phyloP scores from a whole-genome alignment of 2,113 vertebrate genomes.

The Hyaena hyaena region DNA sequence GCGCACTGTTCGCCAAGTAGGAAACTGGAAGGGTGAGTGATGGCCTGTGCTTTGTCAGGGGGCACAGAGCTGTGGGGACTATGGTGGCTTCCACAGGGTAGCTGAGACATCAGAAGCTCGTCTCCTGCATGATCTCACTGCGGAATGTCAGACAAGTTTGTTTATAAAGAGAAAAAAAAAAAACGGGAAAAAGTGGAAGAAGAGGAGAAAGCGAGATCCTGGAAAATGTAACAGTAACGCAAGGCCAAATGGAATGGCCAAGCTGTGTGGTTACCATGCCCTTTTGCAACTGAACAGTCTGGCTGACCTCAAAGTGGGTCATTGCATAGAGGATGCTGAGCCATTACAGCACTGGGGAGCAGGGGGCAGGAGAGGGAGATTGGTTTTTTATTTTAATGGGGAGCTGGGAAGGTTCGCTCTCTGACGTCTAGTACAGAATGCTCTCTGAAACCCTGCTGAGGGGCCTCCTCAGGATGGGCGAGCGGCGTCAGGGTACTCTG shows the following conservation, averaged over 20 bases:
- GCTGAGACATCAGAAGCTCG: neutral
- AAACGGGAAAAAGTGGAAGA: neutral
- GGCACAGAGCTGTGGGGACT: neutral
- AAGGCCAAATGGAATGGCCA: neutral
- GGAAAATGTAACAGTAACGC: neutral
- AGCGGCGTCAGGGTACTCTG: neutral
- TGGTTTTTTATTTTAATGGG: slow-evolving; percentile 59
- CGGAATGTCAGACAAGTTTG: slow-evolving; percentile 16
- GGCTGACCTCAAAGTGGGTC: slow-evolving; percentile 77
- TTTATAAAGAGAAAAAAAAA: neutral
- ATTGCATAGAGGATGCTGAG: neutral
- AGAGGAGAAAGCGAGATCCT: neutral
- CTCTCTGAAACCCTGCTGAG: slow-evolving; percentile 26
- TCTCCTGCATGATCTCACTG: neutral
- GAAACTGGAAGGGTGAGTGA: slow-evolving; percentile 39
- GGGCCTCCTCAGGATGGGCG: neutral
- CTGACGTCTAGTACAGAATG: neutral
- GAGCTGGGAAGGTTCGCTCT: slow-evolving; percentile 54
- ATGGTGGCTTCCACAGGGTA: neutral
- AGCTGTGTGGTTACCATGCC: neutral
- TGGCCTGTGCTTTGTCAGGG: neutral
- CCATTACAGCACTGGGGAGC: neutral
- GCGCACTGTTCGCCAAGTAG: neutral
- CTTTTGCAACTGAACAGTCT: slow-evolving; percentile 14
- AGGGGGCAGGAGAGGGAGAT: slow-evolving; percentile 41